These are phyloP conservation scores for Myiothlypis chrysogaster DNA, from an alignment of 2,797 vertebrate species.

Conservation along the genomic window DNA sequence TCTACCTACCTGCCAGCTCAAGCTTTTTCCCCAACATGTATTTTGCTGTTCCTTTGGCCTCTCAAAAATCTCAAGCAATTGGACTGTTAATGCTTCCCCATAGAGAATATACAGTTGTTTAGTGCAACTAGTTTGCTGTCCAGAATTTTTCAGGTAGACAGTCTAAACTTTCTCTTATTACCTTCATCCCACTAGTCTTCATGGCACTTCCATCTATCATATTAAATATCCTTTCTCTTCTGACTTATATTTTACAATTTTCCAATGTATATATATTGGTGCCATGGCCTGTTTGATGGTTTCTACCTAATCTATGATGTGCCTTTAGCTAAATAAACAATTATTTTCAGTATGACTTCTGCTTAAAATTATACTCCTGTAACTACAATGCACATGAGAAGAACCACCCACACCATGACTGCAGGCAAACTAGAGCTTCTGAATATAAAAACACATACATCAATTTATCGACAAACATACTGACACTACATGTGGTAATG, in stretches of 20 bases:
- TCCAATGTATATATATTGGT: background rate
- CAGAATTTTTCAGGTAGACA: background rate
- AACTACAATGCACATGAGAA: background rate
- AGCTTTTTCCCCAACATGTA: slow-evolving; percentile 28
- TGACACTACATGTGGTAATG: background rate
- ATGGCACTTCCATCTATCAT: background rate
- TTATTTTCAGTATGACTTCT: background rate
- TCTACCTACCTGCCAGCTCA: slow-evolving; percentile 64
- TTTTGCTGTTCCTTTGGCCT: slow-evolving; percentile 35
- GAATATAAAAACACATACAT: background rate
- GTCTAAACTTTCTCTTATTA: background rate
- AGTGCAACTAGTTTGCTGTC: background rate
- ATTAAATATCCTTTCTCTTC: background rate
- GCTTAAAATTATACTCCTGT: background rate
- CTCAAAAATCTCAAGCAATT: slow-evolving; percentile 20
- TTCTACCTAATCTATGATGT: background rate
- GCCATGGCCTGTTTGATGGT: background rate
- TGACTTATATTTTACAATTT: background rate
- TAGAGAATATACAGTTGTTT: background rate
- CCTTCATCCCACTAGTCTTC: background rate
- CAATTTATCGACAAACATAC: background rate
- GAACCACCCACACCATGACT: background rate
- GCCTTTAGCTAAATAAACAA: background rate
- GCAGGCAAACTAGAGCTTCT: background rate
- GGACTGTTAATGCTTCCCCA: background rate